Percentiles rank a stretch among this genome's conserved stretches.
Evolutionary conservation across 2,797 vertebrate genomes (phyloP).

Genomic region (Falco cherrug): DNA sequence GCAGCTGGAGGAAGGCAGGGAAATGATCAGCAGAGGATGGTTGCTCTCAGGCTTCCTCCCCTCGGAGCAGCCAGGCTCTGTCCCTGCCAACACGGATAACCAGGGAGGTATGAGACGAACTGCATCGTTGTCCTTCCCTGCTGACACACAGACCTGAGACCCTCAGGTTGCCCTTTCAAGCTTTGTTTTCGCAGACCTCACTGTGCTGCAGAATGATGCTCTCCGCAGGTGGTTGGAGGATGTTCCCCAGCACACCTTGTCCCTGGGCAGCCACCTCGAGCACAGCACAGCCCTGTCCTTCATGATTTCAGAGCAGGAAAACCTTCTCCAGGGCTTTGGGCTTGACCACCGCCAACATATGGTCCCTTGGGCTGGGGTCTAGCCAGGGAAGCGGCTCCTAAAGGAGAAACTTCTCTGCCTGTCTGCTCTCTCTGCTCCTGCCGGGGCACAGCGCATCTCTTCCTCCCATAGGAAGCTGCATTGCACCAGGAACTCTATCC

Average conservation of each 20-base stretch:
- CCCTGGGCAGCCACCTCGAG: not conserved
- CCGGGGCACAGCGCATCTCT: not conserved
- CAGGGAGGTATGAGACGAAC: not conserved
- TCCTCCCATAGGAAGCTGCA: conserved; percentile 81
- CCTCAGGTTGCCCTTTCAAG: not conserved
- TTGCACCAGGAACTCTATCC: conserved; percentile 91
- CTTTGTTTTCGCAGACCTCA: not conserved
- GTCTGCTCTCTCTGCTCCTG: not conserved
- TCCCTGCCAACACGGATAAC: not conserved
- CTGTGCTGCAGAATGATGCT: not conserved
- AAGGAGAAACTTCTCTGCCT: not conserved
- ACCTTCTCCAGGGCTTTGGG: not conserved
- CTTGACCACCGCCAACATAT: not conserved
- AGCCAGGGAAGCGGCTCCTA: not conserved
- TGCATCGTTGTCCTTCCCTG: not conserved
- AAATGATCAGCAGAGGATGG: not conserved
- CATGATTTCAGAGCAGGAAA: not conserved
- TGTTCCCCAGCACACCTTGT: not conserved
- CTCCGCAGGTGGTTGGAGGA: not conserved
- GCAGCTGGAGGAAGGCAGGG: not conserved
- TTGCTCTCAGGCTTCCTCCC: not conserved
- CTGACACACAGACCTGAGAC: not conserved
- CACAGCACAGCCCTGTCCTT: not conserved
- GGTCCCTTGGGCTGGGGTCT: not conserved
- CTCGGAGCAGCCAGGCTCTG: not conserved